These are phyloP conservation scores for Scelioninae gen. 2 DNA, from an alignment of 2,888 invertebrate species.

Conservation along the genomic window DNA sequence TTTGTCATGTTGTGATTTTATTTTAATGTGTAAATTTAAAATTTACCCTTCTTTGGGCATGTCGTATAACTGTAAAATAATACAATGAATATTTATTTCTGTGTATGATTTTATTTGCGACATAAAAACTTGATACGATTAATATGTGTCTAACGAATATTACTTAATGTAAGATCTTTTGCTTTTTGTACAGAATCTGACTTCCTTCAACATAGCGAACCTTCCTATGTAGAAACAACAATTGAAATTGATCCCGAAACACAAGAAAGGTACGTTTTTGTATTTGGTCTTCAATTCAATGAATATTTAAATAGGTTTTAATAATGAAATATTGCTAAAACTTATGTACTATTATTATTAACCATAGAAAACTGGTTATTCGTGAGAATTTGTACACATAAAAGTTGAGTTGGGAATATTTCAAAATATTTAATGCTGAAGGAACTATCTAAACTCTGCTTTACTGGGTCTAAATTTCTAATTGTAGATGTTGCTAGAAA, in stretches of 20 bases:
- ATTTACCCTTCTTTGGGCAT: constrained; percentile 74
- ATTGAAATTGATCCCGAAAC: constrained; percentile 77
- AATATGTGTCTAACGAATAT: constrained; percentile 11
- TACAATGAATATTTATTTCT: constrained; percentile 64
- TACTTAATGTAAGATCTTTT: constrained; percentile 56
- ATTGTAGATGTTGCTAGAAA: too few species aligned
- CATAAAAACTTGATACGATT: constrained; percentile 63
- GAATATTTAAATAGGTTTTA: neutral
- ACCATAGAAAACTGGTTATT: too few species aligned
- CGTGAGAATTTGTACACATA: too few species aligned
- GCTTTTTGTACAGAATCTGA: constrained; percentile 77
- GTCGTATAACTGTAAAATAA: constrained; percentile 70
- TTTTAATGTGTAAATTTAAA: constrained; percentile 73
- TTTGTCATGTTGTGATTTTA: constrained; percentile 72
- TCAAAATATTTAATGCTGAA: too few species aligned
- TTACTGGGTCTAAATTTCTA: too few species aligned
- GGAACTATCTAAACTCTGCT: too few species aligned
- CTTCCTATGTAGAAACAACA: constrained; percentile 77
- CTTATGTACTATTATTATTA: too few species aligned
- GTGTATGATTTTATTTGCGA: constrained; percentile 65
- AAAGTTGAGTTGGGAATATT: too few species aligned
- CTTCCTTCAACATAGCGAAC: constrained; percentile 79
- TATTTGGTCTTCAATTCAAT: neutral
- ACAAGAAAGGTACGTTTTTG: constrained; percentile 76
- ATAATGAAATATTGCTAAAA: neutral